Conservation (phyloP, 2,113 vertebrate species). For the Spea multiplicata region DNA sequence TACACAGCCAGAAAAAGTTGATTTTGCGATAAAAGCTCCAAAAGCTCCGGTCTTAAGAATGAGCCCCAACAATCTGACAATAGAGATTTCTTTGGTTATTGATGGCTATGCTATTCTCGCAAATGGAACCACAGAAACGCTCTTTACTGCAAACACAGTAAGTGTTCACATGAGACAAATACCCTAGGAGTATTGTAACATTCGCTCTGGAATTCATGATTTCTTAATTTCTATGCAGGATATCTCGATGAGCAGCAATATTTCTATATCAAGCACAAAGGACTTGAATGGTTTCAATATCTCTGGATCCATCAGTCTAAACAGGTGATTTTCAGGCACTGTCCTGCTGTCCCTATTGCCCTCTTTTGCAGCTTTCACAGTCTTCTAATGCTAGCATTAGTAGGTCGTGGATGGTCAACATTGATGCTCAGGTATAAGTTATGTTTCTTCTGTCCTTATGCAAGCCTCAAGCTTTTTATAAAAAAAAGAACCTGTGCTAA, state of each 20-base stretch:
- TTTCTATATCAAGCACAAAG: background rate
- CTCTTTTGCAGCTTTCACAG: background rate
- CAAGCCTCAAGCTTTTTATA: too few species aligned
- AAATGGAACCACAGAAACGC: background rate
- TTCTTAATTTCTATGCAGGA: background rate
- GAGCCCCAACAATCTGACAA: conserved; percentile 6
- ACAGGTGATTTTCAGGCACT: too few species aligned
- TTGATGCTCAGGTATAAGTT: background rate
- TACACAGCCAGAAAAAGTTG: background rate
- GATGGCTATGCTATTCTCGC: background rate
- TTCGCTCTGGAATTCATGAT: background rate
- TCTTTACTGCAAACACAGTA: conserved; percentile 7
- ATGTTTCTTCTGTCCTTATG: background rate
- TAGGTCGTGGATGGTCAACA: background rate
- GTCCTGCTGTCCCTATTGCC: too few species aligned
- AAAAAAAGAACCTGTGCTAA: too few species aligned
- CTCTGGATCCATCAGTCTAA: conserved; percentile 9
- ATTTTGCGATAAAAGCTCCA: background rate
- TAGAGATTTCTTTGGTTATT: background rate
- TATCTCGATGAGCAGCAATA: background rate
- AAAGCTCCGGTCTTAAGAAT: background rate
- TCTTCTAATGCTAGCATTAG: too few species aligned
- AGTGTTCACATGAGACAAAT: background rate
- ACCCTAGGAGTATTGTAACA: background rate
- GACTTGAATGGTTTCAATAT: background rate